Base-by-base conservation (phyloP, 64 coral and sea anemone species). In the Acropora yongei region DNA sequence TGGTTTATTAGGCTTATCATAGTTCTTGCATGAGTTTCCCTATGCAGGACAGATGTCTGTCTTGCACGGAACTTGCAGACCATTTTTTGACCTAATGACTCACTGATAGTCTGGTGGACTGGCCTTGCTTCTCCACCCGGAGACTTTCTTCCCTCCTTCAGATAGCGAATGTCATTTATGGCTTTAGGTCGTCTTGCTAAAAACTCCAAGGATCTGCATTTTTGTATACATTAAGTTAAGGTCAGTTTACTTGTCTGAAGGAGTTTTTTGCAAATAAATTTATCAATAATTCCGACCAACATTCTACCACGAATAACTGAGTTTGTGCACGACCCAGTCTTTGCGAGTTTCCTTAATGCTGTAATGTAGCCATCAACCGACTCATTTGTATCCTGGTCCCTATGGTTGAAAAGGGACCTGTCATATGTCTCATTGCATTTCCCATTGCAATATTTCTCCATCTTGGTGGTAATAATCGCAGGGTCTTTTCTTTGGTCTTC, bases 221-320 rank as follows among this genome's bases (percentile, higher is more conserved):
- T 87, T 44, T 80, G n/a, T 57, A 88, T 87, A 74, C 75, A 88
- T 57, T 86, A 61, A 8, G 42, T 77, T 73, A 88, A 73, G 6
- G 76, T 93, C 10, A 88, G 82, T 47, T 87, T 87, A 19, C 74
- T 75, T 78, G 50, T 58, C 44, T 83, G 45, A 1, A 92, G 74
- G 8, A 92, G 80, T 80, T 92, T 93, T 55, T 93, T 93, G 0
- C 65, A n/a, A 45, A 47, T 40, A 11, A 57, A 60, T 80, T 80
- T 93, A 74, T 93, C 83, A 44, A 60, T 60, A 77, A 88, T 93
- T 68, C 91, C 76, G 42, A 88, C 44, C 45, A 93, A 75, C 10
- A 93, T 93, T 53, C 84, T 80, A 57, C 80, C 75, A 63, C 75
- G 43, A 39, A 80, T 71, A 14, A 85, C 18, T 8, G 74, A 81